Conservation (phyloP, 2,888 invertebrate genomes). For the Dendrolimus houi region DNA sequence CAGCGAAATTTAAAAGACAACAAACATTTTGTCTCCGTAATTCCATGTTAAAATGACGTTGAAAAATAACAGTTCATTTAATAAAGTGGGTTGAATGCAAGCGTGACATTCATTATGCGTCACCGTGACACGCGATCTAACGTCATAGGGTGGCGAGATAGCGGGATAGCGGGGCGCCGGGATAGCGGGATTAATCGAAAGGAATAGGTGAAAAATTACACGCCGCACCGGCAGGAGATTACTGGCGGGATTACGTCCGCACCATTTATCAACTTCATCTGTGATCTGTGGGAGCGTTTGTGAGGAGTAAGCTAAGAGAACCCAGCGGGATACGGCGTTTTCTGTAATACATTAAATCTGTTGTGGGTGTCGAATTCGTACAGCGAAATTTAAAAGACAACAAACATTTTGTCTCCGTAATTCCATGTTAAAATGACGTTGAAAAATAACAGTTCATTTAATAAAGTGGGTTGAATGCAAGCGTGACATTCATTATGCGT, state of each 20-base stretch:
- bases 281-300: conserved; percentile 14
- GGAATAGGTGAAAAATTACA: conserved; percentile 51
- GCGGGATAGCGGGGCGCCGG: conserved; percentile 2
- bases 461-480: not conserved
- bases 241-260: conserved; percentile 37
- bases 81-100: too few species aligned
- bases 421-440: not conserved
- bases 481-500: not conserved
- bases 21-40: too few species aligned
- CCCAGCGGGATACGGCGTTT: too few species aligned
- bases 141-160: not conserved
- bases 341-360: too few species aligned
- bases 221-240: conserved; percentile 39
- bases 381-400: too few species aligned
- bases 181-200: conserved; percentile 30
- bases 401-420: too few species aligned
- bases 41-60: too few species aligned
- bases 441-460: not conserved
- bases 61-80: too few species aligned
- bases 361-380: too few species aligned
- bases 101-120: not conserved
- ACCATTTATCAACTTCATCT: conserved; percentile 55
- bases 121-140: conserved; percentile 1
- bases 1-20: too few species aligned
- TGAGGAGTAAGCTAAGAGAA: conserved; percentile 4